Conservation (phyloP, 2,113 vertebrate genomes). For the Rhabdornis inornatus region DNA sequence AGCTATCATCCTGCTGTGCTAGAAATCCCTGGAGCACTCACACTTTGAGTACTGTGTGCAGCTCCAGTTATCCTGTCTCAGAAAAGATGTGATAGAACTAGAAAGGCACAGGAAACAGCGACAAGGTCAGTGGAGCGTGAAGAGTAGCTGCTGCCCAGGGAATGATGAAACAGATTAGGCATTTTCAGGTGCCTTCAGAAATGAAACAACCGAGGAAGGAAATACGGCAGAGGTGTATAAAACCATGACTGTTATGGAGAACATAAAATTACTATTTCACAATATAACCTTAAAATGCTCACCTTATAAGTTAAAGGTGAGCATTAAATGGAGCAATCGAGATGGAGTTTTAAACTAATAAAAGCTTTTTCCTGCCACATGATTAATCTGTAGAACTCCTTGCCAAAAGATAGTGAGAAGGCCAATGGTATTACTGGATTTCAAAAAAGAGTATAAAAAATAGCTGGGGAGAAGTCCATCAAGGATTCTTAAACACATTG, state of each 20-base stretch:
- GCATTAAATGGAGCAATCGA: background rate
- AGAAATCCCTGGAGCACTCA: background rate
- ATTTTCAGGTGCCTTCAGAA: constrained; percentile 28
- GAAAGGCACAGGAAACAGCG: background rate
- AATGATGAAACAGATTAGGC: background rate
- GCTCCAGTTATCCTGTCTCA: constrained; percentile 1
- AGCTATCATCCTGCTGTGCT: background rate
- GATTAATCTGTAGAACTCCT: background rate
- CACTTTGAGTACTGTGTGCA: background rate
- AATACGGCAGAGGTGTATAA: background rate
- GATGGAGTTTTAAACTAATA: background rate
- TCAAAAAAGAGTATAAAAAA: background rate
- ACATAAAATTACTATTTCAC: background rate
- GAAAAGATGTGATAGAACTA: background rate
- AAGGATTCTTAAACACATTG: background rate
- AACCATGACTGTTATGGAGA: background rate
- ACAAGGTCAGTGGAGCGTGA: background rate
- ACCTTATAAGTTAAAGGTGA: background rate
- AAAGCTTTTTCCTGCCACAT: background rate
- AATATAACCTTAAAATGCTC: background rate
- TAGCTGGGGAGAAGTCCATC: background rate
- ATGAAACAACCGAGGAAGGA: background rate
- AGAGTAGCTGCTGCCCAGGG: background rate
- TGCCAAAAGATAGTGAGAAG: background rate
- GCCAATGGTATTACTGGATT: background rate